phyloP scores from a whole-genome alignment of 2,888 invertebrate genomes.

The Eupithecia inturbata region DNA sequence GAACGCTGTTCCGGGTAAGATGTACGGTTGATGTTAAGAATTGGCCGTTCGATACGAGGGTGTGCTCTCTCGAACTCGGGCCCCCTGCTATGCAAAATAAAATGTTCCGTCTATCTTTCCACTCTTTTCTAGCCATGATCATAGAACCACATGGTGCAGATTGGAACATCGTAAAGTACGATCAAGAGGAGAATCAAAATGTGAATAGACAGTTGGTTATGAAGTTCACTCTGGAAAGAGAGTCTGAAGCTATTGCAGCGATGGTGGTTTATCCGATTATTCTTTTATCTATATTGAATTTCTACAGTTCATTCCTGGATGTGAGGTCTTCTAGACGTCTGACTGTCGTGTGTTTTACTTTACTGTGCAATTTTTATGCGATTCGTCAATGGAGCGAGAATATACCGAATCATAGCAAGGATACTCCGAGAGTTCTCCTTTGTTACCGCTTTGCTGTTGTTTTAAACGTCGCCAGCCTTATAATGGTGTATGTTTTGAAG shows the following conservation, averaged over 20 bases:
- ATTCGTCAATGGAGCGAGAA: neutral
- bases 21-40: neutral
- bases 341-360: neutral
- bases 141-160: neutral
- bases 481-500: constrained; percentile 2
- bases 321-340: neutral
- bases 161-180: neutral
- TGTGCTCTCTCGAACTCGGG: neutral
- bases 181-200: neutral
- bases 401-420: neutral
- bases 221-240: neutral
- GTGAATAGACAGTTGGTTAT: neutral
- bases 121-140: neutral
- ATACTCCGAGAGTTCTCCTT: neutral
- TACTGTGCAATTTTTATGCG: constrained; percentile 1
- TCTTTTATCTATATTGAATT: neutral
- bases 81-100: neutral
- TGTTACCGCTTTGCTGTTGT: constrained; percentile 2
- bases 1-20: neutral
- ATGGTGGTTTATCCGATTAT: neutral
- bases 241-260: neutral
- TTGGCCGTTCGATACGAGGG: constrained; percentile 7
- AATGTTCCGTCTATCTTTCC: neutral
- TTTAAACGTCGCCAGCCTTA: neutral
- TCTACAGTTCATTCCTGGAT: constrained; percentile 5